Base-by-base conservation (phyloP, 1,140 invertebrate species). In the Liolophura sinensis region DNA sequence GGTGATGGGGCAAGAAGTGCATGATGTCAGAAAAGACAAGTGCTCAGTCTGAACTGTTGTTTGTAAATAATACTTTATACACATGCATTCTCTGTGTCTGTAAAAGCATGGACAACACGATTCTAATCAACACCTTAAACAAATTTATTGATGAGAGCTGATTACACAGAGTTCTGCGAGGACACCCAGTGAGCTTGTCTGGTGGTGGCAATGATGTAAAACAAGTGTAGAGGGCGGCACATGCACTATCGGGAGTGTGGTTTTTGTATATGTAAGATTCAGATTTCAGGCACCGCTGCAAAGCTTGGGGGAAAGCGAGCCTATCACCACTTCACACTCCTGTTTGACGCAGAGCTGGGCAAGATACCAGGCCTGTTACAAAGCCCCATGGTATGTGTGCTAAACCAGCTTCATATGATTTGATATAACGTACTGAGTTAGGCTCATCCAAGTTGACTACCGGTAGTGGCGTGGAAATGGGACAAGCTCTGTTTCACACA, bases 301-400 rank as follows among this genome's bases (percentile, higher is more conserved):
- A 97, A 95, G 85, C 84, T 98, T 56, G 93, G 92, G 54, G 86
- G 89, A 59, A 87, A 90, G 1, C 92, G 91, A 81, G 91, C 92
- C 31, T 98, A 97, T 87, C 95, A 98, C 85, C 95, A 97, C 83
- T 97, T 94, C 83, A 98, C 95, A 40, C 85, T 98, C 60, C 85
- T 97, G 73, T 91, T 95, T 50, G 89, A 93, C 79, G 91, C 91
- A 59, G 90, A 97, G 81, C 91, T 92, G 83, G 78, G 87, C 57
- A 87, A 89, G 77, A 86, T 96, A 71, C 65, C 73, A 11, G 57
- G 74, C 40, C 68, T 84, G 16, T 79, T 88, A 15, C 78, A 81
- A 20, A 76, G 70, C 18, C 67, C 69, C 16, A 51, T 74, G 70
- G 66, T 72, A 64, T 56, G 64, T 58, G 40, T 16, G 18, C 40